Conservation (phyloP, 2,797 vertebrate genomes). For the Smutsia temminckii region DNA sequence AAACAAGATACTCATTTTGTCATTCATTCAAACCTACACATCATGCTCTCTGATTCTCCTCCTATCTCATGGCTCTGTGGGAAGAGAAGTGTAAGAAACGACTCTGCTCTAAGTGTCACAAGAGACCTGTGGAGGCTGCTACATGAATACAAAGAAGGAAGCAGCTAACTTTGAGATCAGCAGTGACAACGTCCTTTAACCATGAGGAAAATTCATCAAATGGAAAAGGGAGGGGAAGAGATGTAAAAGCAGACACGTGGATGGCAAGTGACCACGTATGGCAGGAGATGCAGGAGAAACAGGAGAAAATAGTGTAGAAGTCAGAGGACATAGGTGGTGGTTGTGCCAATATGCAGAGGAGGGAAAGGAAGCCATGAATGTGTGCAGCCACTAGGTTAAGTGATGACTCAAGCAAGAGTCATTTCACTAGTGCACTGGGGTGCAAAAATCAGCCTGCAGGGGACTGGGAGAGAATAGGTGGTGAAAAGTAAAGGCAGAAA, state of each 20-base stretch:
- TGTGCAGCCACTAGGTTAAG: not conserved
- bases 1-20: not conserved
- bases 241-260: not conserved
- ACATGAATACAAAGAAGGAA: not conserved
- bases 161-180: not conserved
- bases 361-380: not conserved
- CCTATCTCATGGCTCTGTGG: not conserved
- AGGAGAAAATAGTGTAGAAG: not conserved
- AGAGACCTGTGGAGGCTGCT: not conserved
- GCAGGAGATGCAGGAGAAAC: not conserved
- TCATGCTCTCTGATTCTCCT: not conserved
- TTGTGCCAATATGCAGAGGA: not conserved
- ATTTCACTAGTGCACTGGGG: not conserved
- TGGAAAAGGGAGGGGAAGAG: not conserved
- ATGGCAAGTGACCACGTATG: not conserved
- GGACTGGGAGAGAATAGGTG: not conserved
- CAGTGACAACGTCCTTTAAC: not conserved
- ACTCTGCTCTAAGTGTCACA: not conserved
- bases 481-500: not conserved
- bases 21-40: accelerated
- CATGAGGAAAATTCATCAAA: not conserved
- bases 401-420: not conserved
- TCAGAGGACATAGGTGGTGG: not conserved
- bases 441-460: not conserved
- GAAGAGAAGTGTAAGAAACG: not conserved